A percentile compares a stretch with the other conserved stretches of the same genome.
Conservation (phyloP, 2,888 invertebrate species). For the Agrotis segetum region DNA sequence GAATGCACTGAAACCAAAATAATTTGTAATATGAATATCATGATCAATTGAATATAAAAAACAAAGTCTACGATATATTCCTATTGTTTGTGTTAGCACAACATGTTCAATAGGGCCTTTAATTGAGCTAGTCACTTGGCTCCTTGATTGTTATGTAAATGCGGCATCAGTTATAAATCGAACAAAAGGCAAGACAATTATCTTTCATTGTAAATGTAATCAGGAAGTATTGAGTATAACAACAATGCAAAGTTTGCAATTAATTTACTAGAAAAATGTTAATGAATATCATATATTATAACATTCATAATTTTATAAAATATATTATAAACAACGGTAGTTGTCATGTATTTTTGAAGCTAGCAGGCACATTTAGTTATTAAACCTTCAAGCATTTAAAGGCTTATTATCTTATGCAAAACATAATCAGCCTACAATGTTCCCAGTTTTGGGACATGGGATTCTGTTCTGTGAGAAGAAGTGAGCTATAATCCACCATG, state of each 20-base stretch:
- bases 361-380: not conserved
- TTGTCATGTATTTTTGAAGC: not conserved
- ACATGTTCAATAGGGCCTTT: slow-evolving; percentile 37
- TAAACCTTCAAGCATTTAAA: too few species aligned
- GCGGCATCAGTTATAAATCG: slow-evolving; percentile 36
- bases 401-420: too few species aligned
- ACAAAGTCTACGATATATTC: slow-evolving; percentile 15
- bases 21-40: not conserved
- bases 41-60: slow-evolving; percentile 20
- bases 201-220: slow-evolving; percentile 52
- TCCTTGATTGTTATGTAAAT: slow-evolving; percentile 61
- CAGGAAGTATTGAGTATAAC: slow-evolving; percentile 34
- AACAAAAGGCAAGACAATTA: slow-evolving; percentile 63
- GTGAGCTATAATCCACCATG: too few species aligned
- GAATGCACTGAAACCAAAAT: not conserved
- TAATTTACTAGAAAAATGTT: slow-evolving; percentile 3
- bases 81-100: slow-evolving; percentile 14
- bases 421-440: too few species aligned
- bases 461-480: too few species aligned
- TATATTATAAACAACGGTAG: not conserved
- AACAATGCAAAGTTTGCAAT: slow-evolving; percentile 30
- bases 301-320: not conserved
- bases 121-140: slow-evolving; percentile 48
- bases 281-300: too few species aligned
- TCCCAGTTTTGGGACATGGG: too few species aligned